Base-by-base conservation (phyloP, 1,140 invertebrate species). In the Vanessa tameamea region DNA sequence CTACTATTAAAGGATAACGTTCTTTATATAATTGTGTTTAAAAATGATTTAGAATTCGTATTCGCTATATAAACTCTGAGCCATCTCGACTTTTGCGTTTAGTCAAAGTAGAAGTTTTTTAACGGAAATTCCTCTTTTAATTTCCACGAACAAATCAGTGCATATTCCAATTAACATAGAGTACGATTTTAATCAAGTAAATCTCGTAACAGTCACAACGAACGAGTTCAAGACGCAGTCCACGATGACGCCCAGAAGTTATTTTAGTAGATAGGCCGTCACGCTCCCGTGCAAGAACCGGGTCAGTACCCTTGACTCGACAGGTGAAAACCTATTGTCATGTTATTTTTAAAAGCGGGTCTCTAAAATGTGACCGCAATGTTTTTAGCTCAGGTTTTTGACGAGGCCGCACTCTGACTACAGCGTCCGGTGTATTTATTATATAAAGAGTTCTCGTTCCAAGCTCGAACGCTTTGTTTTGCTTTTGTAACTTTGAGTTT, bases 321-420 rank as follows among this genome's bases (percentile, higher is more conserved):
- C 47, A 53, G 15, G 51, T 53, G 51, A 16, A 53, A 66, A 26
- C 64, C 48, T 50, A 66, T 66, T 66, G 64, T 66, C 64, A 53
- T 31, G 64, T 66, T 66, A 66, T 66, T 53, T 66, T 66, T 67
- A 67, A 67, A 43, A 43, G 37, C 37, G 37, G 12, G 37, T 67
- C 31, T 57, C 50, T 67, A 55, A 67, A 67, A 67, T 53, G 26
- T 53, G 48, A 53, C 64, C 48, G 64, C 47, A 47, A 51, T 31
- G 64, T 66, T 66, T 66, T 37, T 20, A 53, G 15, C n/a, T 53
- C 51, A 16, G 51, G n/a, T 53, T 53, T 53, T 53, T 53, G 15
- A 53, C 51, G 51, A 53, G 51, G 51, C 13, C 7, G 50, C 51
- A 1, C 51, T 20, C 5, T 6, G n/a, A 16, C 15, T 9, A 53